Evolutionary conservation across 2,888 invertebrate genomes (phyloP), one percentile per base, ranked within the genome.

Genomic region (Dolichopus griseipennis): DNA sequence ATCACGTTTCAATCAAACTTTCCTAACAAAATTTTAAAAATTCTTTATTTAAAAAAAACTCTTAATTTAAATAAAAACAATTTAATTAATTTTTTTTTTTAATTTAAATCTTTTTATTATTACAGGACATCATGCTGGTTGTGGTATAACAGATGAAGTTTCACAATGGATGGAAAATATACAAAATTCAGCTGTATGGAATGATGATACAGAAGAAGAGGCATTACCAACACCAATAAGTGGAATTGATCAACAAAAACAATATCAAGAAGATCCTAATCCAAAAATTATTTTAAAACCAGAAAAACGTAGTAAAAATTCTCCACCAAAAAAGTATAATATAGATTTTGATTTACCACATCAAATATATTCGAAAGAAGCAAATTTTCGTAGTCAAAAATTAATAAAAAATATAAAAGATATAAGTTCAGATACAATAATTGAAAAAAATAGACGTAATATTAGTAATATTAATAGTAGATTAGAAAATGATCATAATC

Each of bases 91-190:
- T 62, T 27, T 62, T 62, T 18, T 63, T 63, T 63, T 62, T 33
- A 12, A 18, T 22, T 22, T 62, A 22, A 61, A 61, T 61, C 65
- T 70, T 67, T 67, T 70, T 72, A 72, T 72, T 68, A 70, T 69
- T 74, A 71, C 79, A 92, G 94, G 92, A 76, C 92, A 91, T 81
- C 87, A 89, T 65, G 89, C 89, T 68, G 94, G 94, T 37, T 95
- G 95, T 78, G 95, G 95, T 68, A 89, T 93, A 74, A 93, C 90
- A 64, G 93, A 93, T 73, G 91, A 93, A 74, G 87, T 92, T 72
- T 88, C 90, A 73, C 89, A 92, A 76, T 95, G 95, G 95, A 96
- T 97, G 96, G 90, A 94, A 76, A 85, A 86, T 74, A 88, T 97
- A 74, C 95, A 95, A 81, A 90, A 89, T 83, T 89, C 90, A 3